These are phyloP conservation scores for Macropus fuliginosus DNA, from an alignment of 2,797 vertebrate species.

Conservation along the genomic window DNA sequence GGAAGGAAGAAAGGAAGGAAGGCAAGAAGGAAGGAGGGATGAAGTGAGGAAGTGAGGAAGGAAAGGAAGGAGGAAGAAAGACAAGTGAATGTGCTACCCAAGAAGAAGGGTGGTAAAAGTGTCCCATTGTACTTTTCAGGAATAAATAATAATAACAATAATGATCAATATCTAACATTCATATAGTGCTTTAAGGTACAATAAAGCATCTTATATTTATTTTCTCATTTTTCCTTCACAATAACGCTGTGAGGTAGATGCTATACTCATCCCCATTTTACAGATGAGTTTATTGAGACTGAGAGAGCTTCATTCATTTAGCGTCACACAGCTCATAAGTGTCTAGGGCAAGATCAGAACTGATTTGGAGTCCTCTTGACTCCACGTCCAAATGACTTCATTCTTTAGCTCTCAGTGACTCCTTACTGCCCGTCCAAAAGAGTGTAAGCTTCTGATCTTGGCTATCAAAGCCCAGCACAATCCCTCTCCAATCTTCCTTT, in stretches of 20 bases:
- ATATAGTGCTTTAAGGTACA: no score
- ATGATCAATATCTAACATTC: no score
- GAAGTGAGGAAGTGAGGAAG: no score
- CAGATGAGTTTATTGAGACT: neutral
- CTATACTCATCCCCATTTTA: neutral
- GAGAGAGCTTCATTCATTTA: neutral
- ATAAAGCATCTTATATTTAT: no score
- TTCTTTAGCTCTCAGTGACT: neutral
- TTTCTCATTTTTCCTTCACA: neutral
- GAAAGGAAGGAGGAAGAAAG: neutral
- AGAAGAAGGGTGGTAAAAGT: conserved; percentile 78
- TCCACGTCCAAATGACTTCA: neutral
- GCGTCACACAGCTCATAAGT: neutral
- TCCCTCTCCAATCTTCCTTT: neutral
- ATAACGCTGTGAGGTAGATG: neutral
- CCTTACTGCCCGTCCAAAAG: neutral
- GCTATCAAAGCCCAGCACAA: neutral
- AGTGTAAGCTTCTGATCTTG: neutral
- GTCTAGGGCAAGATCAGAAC: neutral
- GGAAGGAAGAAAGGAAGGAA: conserved; percentile 41
- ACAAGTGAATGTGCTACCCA: conserved; percentile 81
- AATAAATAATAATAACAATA: no score
- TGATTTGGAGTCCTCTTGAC: neutral
- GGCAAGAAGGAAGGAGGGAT: conserved; percentile 10
- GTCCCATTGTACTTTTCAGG: conserved; percentile 76